Evolutionary conservation across 2,888 invertebrate species (phyloP).

Genomic region (Macropis europaea): DNA sequence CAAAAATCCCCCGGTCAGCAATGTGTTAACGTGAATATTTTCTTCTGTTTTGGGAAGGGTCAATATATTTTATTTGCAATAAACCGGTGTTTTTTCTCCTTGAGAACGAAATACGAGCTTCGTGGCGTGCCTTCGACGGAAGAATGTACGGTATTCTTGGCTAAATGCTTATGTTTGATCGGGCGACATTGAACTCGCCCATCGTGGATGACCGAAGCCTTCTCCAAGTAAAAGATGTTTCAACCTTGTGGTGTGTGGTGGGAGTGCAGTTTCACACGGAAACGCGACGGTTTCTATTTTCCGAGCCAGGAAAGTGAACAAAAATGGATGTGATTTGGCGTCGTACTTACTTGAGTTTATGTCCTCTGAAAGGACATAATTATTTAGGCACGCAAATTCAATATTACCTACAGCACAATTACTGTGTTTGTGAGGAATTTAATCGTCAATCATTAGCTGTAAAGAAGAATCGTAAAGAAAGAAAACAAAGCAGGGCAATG

Average conservation of each 20-base stretch:
- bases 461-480: neutral
- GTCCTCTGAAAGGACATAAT: slow-evolving; percentile 10
- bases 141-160: too few species aligned
- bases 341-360: slow-evolving; percentile 19
- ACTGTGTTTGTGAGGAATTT: neutral
- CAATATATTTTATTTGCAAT: too few species aligned
- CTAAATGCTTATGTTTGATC: too few species aligned
- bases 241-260: neutral
- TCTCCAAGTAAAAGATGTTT: neutral
- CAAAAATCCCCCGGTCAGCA: too few species aligned
- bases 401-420: neutral
- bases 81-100: too few species aligned
- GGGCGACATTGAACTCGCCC: neutral
- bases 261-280: slow-evolving; percentile 17
- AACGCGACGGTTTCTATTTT: slow-evolving; percentile 30
- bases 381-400: slow-evolving; percentile 13
- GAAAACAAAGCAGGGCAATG: neutral
- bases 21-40: too few species aligned
- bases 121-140: too few species aligned
- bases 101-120: too few species aligned
- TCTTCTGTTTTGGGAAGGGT: too few species aligned
- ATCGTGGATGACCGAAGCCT: neutral
- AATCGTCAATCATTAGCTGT: neutral
- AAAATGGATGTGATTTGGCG: slow-evolving; percentile 19
- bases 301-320: slow-evolving; percentile 15